These are phyloP conservation scores for Enteromius trimaculatus DNA, from an alignment of 2,797 vertebrate species.

Conservation along the genomic window DNA sequence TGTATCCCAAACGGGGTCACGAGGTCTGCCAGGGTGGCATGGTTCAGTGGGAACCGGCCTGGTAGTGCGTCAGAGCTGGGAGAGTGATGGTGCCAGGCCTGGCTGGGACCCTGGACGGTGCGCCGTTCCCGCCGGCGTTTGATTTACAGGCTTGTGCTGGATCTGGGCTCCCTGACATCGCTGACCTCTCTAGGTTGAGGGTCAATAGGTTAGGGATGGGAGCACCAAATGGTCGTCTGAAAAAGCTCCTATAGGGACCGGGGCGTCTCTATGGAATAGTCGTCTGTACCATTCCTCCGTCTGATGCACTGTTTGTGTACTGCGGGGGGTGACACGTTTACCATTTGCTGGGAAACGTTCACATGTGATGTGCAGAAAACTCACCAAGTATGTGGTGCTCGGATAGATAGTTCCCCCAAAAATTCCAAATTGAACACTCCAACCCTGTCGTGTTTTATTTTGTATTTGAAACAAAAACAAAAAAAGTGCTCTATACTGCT, in stretches of 20 bases:
- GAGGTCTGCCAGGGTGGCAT: conserved; percentile 58
- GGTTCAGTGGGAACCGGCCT: conserved; percentile 74
- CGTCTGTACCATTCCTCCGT: conserved; percentile 61
- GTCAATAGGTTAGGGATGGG: conserved; percentile 66
- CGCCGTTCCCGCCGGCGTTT: conserved; percentile 75
- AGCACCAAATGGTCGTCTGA: conserved; percentile 78
- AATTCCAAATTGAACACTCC: background rate
- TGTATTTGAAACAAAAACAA: background rate
- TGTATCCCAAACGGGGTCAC: conserved; percentile 65
- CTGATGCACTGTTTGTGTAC: conserved; percentile 71
- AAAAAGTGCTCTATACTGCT: background rate
- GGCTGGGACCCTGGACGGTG: conserved; percentile 73
- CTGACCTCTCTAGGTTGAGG: conserved; percentile 76
- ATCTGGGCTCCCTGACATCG: conserved; percentile 68
- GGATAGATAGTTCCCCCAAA: background rate
- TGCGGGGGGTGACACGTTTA: conserved; percentile 43
- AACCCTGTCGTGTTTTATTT: background rate
- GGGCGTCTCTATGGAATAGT: conserved; percentile 69
- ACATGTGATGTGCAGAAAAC: conserved; percentile 2
- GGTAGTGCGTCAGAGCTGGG: conserved; percentile 72
- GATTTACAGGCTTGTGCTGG: conserved; percentile 76
- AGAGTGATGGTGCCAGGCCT: conserved; percentile 77
- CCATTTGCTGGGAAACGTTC: conserved; percentile 55
- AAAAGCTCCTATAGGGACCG: conserved; percentile 67
- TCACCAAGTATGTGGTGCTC: background rate